These are phyloP conservation scores for Saimiri boliviensis DNA, from an alignment of 2,113 vertebrate genomes.

Conservation along the genomic window DNA sequence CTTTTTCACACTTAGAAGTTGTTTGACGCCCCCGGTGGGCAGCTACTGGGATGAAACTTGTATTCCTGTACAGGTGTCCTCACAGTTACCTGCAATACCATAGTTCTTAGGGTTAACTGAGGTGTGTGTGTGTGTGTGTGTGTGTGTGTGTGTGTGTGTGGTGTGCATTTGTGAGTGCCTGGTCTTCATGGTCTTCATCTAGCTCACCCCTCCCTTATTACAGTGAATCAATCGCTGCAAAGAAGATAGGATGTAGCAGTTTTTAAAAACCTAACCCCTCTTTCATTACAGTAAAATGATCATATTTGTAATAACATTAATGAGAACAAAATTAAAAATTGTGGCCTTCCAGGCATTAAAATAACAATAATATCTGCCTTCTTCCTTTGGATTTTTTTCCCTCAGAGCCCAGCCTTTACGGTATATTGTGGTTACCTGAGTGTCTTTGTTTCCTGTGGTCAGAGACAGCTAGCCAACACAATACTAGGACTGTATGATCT, in stretches of 20 bases:
- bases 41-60: not conserved
- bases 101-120: not conserved
- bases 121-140: not conserved
- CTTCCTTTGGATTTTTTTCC: not conserved
- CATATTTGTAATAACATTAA: conserved; percentile 29
- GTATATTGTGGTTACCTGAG: not conserved
- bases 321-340: conserved; percentile 37
- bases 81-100: not conserved
- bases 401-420: not conserved
- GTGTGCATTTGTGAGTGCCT: not conserved
- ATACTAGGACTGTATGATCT: not conserved
- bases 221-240: not conserved
- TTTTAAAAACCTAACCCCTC: not conserved
- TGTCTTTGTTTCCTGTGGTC: conserved; percentile 47
- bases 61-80: not conserved
- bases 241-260: not conserved
- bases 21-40: not conserved
- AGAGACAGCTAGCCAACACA: not conserved
- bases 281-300: not conserved
- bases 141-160: not conserved
- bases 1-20: not conserved
- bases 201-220: not conserved
- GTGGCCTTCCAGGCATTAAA: not conserved
- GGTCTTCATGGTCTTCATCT: not conserved
- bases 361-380: not conserved